phyloP scores from a whole-genome alignment of 2,797 vertebrate genomes.

The Hemitrygon akajei region DNA sequence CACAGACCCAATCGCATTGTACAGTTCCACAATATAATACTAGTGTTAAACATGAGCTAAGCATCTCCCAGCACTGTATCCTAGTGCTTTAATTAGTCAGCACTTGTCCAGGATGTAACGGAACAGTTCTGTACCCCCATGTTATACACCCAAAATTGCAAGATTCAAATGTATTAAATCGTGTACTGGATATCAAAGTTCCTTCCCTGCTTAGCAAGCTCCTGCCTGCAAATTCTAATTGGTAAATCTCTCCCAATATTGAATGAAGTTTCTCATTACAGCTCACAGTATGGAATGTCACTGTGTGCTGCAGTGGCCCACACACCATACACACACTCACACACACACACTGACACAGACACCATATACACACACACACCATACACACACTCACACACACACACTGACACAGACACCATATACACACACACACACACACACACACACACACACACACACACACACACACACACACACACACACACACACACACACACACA shows the following conservation, averaged over 20 bases:
- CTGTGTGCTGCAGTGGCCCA: background rate
- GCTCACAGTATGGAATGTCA: background rate
- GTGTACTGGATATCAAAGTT: background rate
- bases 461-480: background rate
- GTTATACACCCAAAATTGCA: background rate
- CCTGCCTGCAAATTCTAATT: background rate
- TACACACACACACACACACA: too few species aligned
- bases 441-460: background rate
- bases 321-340: background rate
- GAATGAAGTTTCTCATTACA: background rate
- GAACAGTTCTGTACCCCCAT: background rate
- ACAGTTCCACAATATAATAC: too few species aligned
- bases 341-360: too few species aligned
- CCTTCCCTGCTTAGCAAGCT: background rate
- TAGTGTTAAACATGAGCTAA: too few species aligned
- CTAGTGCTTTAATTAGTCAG: too few species aligned
- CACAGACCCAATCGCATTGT: too few species aligned
- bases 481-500: background rate
- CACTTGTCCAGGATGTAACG: too few species aligned
- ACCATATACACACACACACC: background rate
- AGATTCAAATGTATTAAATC: background rate
- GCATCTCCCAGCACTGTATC: too few species aligned
- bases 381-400: background rate
- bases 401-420: background rate
- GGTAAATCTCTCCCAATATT: background rate